Percentiles rank a stretch among this genome's conserved stretches.
These are phyloP conservation scores for Xestia c-nigrum DNA, from an alignment of 2,888 invertebrate species.

Conservation along the genomic window DNA sequence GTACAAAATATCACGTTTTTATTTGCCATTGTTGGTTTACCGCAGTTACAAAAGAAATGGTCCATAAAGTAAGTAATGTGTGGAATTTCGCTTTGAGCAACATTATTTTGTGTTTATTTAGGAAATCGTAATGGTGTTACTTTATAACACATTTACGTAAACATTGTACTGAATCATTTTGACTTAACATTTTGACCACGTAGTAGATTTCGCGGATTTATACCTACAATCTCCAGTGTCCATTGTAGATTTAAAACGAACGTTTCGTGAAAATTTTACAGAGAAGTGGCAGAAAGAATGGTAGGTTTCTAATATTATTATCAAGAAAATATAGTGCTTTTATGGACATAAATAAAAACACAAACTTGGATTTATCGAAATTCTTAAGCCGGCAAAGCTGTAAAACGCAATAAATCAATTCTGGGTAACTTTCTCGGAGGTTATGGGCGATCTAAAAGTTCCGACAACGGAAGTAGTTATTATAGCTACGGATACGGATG, in stretches of 20 bases:
- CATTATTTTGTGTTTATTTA: slow-evolving; percentile 17
- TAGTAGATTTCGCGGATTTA: neutral
- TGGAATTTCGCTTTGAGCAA: slow-evolving; percentile 36
- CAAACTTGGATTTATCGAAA: neutral
- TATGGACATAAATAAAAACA: neutral
- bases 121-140: slow-evolving; percentile 14
- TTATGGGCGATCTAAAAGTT: slow-evolving; percentile 39
- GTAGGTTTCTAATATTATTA: neutral
- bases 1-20: slow-evolving; percentile 6
- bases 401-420: slow-evolving; percentile 50
- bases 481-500: slow-evolving; percentile 21
- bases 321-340: neutral
- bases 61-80: slow-evolving; percentile 37
- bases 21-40: slow-evolving; percentile 44
- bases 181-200: neutral
- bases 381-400: neutral
- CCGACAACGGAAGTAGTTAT: slow-evolving; percentile 26
- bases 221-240: neutral
- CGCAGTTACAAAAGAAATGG: slow-evolving; percentile 40
- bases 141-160: slow-evolving; percentile 16
- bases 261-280: neutral
- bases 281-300: too few species aligned
- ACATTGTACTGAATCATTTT: neutral
- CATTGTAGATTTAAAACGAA: neutral
- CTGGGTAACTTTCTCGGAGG: slow-evolving; percentile 8